phyloP scores from a whole-genome alignment of 2,113 vertebrate genomes.

The Colius striatus region DNA sequence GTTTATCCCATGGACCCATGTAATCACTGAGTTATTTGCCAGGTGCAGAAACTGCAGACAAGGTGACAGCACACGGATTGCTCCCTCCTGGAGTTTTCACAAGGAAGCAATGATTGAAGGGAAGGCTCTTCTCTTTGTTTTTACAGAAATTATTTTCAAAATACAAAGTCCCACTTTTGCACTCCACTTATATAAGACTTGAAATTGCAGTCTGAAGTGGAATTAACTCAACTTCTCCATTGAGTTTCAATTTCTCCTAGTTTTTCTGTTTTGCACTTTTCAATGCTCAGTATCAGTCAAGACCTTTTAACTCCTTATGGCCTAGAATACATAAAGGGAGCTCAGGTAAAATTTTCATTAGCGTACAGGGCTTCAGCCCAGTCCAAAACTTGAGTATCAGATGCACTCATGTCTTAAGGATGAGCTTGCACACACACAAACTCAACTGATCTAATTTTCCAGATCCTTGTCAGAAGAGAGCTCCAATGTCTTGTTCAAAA shows the following conservation, averaged over 20 bases:
- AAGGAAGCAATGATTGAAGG: background rate
- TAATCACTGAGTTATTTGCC: background rate
- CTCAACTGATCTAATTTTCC: background rate
- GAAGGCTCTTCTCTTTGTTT: background rate
- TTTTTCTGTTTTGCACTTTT: background rate
- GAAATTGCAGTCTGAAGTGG: background rate
- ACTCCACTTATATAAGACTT: background rate
- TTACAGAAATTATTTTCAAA: background rate
- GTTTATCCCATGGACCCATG: fast-evolving
- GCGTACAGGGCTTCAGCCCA: background rate
- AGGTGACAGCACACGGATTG: background rate
- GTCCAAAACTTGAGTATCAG: background rate
- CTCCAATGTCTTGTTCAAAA: background rate
- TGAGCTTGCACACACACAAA: background rate
- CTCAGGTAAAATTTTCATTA: background rate
- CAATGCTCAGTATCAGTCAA: background rate
- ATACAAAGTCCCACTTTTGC: background rate
- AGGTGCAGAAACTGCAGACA: background rate
- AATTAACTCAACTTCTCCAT: background rate
- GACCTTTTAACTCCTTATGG: background rate
- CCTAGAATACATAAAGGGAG: background rate
- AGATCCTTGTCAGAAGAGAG: background rate
- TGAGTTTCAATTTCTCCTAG: too few relatives aligned
- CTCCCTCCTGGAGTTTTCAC: background rate
- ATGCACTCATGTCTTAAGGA: background rate